Evolutionary conservation across 2,888 invertebrate genomes (phyloP), one percentile per base, ranked within the genome.

Genomic region (Thecophora atra): DNA sequence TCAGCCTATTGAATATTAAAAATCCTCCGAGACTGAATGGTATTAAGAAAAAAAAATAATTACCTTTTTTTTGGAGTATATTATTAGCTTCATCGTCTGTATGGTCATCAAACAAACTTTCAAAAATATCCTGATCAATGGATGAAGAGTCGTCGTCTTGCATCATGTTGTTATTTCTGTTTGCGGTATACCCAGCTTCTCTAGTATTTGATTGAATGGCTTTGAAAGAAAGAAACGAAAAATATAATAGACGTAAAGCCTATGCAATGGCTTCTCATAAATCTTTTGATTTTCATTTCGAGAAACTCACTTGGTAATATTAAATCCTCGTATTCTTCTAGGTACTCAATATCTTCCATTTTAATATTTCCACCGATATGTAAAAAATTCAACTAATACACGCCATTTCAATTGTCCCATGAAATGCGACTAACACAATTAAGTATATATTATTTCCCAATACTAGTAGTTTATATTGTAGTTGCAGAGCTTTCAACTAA

Each of bases 261-360:
- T 15, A 8, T 58, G 58, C 17, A 58, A 58, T 58, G 5, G 28
- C 26, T 24, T 26, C 24, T 21, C 26, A 15, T 58, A 21, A 8
- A 26, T 67, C 11, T 17, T 42, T 44, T 42, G 44, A 21, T 64
- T 28, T 28, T 24, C 0, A 28, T 28, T 58, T 58, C 52, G 51
- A 37, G 42, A 11, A 52, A 76, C 80, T 78, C 73, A 85, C 84
- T 82, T 78, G 85, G 85, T 71, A 85, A 73, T 54, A 85, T 82
- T 71, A 84, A 78, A 77, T 85, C 84, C 77, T 83, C 84, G 74
- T 85, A 85, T 72, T 85, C 85, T 67, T 85, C 85, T 28, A 85
- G 76, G 75, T 85, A 85, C 79, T 85, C 85, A 72, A 84, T 81
- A 72, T 85, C 84, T 73, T 85, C 84, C 85, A 85, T 85, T 72